Conservation (phyloP, 2,113 vertebrate species). For the Hydropotes inermis region DNA sequence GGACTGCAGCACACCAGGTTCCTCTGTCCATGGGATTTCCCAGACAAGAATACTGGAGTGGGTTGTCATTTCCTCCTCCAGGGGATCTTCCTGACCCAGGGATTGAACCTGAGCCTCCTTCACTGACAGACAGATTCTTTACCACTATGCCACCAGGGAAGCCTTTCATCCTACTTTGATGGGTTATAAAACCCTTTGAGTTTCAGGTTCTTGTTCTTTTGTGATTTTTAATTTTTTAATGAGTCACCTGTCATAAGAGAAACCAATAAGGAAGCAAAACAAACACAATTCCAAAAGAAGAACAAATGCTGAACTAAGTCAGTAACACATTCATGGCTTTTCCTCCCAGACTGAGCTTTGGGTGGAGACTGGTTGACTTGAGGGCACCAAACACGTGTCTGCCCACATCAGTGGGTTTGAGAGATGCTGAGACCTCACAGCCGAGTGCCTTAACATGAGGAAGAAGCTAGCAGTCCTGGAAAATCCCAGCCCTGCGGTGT, state of each 20-base stretch:
- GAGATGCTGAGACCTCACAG: background rate
- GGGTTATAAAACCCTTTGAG: background rate
- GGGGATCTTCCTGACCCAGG: background rate
- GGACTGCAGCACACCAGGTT: background rate
- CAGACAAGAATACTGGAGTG: background rate
- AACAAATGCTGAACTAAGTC: background rate
- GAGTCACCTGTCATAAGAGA: background rate
- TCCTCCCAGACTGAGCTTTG: background rate
- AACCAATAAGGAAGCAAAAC: background rate
- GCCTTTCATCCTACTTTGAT: background rate
- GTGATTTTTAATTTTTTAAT: background rate
- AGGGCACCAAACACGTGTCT: background rate
- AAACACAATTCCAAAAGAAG: background rate
- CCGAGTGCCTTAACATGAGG: background rate
- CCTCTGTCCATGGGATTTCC: background rate
- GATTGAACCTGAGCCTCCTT: background rate
- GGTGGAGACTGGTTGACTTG: background rate
- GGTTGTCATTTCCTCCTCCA: background rate
- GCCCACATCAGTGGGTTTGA: background rate
- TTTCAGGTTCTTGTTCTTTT: background rate
- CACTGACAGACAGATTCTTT: background rate
- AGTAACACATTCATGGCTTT: background rate
- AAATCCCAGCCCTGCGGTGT: background rate
- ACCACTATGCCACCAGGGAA: background rate
- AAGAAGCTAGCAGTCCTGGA: background rate